These are phyloP conservation scores for Phoebastria nigripes DNA, from an alignment of 2,797 vertebrate species.

Conservation along the genomic window DNA sequence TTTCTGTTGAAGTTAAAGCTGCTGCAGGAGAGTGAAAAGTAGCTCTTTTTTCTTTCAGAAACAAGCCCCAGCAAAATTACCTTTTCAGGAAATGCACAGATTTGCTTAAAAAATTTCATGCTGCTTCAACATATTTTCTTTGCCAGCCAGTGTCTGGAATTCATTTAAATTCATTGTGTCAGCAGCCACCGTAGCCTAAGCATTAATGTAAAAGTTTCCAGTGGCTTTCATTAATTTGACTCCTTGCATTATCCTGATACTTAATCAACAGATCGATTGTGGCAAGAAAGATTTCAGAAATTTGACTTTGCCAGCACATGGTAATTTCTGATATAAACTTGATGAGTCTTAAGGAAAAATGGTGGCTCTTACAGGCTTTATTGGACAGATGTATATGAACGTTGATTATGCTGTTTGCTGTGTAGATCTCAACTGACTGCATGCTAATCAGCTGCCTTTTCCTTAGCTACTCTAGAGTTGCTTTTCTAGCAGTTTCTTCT, in stretches of 20 bases:
- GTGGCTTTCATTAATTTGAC: not conserved
- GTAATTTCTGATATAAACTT: not conserved
- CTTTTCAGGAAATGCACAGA: not conserved
- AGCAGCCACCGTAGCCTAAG: not conserved
- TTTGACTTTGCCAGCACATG: not conserved
- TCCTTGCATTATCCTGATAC: not conserved
- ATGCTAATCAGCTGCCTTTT: not conserved
- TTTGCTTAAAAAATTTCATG: not conserved
- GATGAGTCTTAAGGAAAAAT: not conserved
- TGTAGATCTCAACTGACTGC: not conserved
- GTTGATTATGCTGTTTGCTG: not conserved
- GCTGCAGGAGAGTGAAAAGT: not conserved
- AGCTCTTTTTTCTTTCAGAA: not conserved
- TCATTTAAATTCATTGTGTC: not conserved
- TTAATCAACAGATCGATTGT: not conserved
- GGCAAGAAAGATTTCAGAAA: not conserved
- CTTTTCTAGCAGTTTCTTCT: constrained; percentile 14
- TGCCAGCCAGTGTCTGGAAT: not conserved
- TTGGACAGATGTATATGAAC: not conserved
- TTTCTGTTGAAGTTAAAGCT: not conserved
- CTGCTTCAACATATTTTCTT: not conserved
- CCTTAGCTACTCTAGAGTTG: not conserved
- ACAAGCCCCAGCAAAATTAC: not conserved
- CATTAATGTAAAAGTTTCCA: not conserved
- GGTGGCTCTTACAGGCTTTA: not conserved